Evolutionary conservation across 2,113 vertebrate genomes (phyloP).

Genomic region (Dinomys branickii): DNA sequence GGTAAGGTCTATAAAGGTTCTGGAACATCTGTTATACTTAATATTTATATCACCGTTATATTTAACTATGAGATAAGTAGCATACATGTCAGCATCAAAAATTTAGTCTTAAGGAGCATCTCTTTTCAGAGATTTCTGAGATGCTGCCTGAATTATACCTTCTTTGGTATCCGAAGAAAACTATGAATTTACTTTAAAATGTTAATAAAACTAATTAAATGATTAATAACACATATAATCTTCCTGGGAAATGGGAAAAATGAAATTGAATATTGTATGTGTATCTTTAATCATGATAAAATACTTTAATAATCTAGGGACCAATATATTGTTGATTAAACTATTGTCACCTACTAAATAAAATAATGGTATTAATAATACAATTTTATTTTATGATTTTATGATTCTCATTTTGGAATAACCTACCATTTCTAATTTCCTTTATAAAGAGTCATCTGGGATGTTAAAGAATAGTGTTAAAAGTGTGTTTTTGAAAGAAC

Average conservation of each 20-base stretch:
- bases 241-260: conserved; percentile 48
- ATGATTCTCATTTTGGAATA: conserved; percentile 13
- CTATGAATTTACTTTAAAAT: conserved; percentile 50
- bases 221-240: conserved; percentile 53
- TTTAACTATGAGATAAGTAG: conserved; percentile 45
- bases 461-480: background rate
- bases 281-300: conserved; percentile 56
- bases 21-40: background rate
- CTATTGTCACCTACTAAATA: conserved; percentile 66
- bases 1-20: background rate
- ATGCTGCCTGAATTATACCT: conserved; percentile 36
- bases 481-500: conserved; percentile 47
- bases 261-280: conserved; percentile 61
- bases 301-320: background rate
- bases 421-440: conserved; percentile 51
- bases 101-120: background rate
- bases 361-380: conserved; percentile 63
- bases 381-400: conserved; percentile 48
- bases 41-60: background rate
- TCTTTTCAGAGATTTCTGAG: background rate
- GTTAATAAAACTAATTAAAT: conserved; percentile 64
- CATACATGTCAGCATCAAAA: background rate
- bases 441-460: conserved; percentile 8
- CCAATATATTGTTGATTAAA: conserved; percentile 53
- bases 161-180: conserved; percentile 2